Percentiles rank a stretch among this genome's conserved stretches.
Evolutionary conservation across 2,888 invertebrate genomes (phyloP).

Genomic region (Parasteatoda lunata): DNA sequence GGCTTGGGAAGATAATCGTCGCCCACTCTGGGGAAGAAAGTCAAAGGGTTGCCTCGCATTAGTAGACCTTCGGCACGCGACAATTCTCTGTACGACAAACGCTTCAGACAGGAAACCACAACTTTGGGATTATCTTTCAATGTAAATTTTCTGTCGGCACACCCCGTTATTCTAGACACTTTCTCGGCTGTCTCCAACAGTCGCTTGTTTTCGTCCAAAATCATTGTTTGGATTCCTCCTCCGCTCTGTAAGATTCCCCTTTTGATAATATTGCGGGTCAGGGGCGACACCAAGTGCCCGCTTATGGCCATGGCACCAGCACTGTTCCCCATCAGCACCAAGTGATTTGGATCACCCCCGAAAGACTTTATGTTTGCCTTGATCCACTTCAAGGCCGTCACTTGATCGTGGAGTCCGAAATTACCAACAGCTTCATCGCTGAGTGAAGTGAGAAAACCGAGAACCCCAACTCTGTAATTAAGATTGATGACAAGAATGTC

Average conservation of each 20-base stretch:
- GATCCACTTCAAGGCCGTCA: slow-evolving; percentile 61
- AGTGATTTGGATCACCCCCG: slow-evolving; percentile 52
- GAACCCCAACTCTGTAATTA: slow-evolving; percentile 62
- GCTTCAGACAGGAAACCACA: slow-evolving; percentile 53
- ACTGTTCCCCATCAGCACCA: slow-evolving; percentile 64
- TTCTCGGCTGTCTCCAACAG: slow-evolving; percentile 18
- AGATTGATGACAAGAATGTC: slow-evolving; percentile 60
- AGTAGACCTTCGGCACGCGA: slow-evolving; percentile 34
- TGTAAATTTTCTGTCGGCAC: slow-evolving; percentile 37
- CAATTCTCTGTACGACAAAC: slow-evolving; percentile 29
- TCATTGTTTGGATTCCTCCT: slow-evolving; percentile 22
- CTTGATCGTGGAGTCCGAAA: slow-evolving; percentile 66
- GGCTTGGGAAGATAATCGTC: slow-evolving; percentile 33
- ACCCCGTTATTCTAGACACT: slow-evolving; percentile 42
- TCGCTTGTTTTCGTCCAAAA: slow-evolving; percentile 25
- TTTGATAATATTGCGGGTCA: slow-evolving; percentile 48
- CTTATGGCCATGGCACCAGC: slow-evolving; percentile 52
- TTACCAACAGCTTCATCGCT: slow-evolving; percentile 61
- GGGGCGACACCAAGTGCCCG: slow-evolving; percentile 54
- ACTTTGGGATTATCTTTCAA: slow-evolving; percentile 26
- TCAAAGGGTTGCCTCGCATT: slow-evolving; percentile 38
- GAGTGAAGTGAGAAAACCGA: slow-evolving; percentile 65
- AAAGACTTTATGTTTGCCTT: slow-evolving; percentile 49
- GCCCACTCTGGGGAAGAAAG: slow-evolving; percentile 50
- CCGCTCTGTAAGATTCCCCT: slow-evolving; percentile 64